These are phyloP conservation scores for Tipula confusa DNA, from an alignment of 2,888 invertebrate species.

Conservation along the genomic window DNA sequence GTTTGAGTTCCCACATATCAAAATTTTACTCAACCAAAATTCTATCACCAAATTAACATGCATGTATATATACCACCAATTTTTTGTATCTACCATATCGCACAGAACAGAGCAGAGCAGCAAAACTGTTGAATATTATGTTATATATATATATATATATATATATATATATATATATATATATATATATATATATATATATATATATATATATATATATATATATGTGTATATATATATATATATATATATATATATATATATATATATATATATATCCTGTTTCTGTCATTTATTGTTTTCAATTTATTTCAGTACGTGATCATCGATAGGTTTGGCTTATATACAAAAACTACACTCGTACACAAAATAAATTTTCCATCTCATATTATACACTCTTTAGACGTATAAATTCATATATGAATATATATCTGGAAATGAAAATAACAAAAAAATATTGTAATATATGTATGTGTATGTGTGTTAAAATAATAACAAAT, in stretches of 20 bases:
- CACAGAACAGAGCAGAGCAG: background rate
- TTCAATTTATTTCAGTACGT: constrained; percentile 25
- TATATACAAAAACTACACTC: background rate
- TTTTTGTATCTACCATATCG: background rate
- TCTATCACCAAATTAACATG: background rate
- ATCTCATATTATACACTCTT: background rate
- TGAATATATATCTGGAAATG: background rate
- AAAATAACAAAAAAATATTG: background rate
- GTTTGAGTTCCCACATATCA: background rate
- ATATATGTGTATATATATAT: too few species aligned
- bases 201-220: too few species aligned
- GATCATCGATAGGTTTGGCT: constrained; percentile 16
- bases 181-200: too few species aligned
- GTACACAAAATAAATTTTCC: background rate
- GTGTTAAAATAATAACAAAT: background rate
- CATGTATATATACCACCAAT: background rate
- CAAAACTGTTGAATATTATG: background rate
- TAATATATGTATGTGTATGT: background rate
- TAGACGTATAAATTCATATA: background rate
- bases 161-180: too few species aligned
- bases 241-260: too few species aligned
- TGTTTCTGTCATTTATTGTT: constrained; percentile 20
- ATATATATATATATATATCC: background rate
- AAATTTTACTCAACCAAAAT: background rate
- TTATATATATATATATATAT: too few species aligned